These are phyloP conservation scores for Galago senegalensis DNA, from an alignment of 2,797 vertebrate genomes.

Conservation along the genomic window DNA sequence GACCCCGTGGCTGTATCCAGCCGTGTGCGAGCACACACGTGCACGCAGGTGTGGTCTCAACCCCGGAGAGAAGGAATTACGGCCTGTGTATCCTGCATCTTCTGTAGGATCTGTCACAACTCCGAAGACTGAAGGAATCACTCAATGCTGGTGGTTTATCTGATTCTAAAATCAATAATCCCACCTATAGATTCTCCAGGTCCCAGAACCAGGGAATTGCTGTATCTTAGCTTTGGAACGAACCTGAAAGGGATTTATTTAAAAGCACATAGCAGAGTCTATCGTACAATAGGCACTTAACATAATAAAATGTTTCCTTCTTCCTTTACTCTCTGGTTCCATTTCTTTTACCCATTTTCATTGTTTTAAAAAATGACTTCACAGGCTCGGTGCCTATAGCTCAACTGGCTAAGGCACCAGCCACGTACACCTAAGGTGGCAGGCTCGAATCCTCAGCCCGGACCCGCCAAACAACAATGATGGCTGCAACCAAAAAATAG, in stretches of 20 bases:
- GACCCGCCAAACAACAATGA: no score
- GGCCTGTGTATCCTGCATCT: background rate
- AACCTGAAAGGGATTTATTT: background rate
- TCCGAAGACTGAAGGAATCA: background rate
- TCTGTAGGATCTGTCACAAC: background rate
- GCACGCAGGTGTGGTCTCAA: background rate
- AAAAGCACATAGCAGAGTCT: background rate
- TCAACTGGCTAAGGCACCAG: no score
- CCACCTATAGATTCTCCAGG: background rate
- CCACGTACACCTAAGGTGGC: no score
- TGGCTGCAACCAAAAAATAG: no score
- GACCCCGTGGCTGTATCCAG: background rate
- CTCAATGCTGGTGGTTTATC: background rate
- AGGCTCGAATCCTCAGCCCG: no score
- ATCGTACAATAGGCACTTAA: background rate
- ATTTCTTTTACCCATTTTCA: background rate
- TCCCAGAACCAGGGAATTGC: background rate
- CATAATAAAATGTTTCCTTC: background rate
- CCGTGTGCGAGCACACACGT: rapidly evolving
- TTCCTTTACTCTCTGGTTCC: constrained; percentile 33
- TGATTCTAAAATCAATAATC: background rate
- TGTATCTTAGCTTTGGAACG: background rate
- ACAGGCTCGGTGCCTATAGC: no score
- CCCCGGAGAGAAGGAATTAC: background rate
- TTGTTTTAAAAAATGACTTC: background rate